Percentiles rank a stretch among this genome's conserved stretches.
Conservation (phyloP, 2,113 vertebrate species). For the Rhadina sibilatrix region DNA sequence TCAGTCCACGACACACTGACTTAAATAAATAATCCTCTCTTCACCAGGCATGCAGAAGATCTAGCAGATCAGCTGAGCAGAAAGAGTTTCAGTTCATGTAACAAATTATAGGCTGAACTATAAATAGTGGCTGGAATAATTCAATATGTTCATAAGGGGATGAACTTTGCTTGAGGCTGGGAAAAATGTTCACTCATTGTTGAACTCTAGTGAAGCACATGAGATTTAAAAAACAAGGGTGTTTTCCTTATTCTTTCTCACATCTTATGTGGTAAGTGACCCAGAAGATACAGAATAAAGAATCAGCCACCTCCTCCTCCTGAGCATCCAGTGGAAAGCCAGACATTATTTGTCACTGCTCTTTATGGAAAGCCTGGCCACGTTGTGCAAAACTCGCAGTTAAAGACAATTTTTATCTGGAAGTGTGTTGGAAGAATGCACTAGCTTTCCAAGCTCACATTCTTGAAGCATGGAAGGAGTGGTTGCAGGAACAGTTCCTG, state of each 20-base stretch:
- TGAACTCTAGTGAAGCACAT: background rate
- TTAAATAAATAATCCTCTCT: background rate
- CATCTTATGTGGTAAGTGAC: background rate
- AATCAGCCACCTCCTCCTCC: background rate
- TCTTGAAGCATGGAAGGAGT: background rate
- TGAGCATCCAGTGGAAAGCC: background rate
- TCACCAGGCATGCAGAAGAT: background rate
- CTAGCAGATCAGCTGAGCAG: background rate
- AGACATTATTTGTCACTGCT: background rate
- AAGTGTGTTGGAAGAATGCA: background rate
- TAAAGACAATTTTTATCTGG: background rate
- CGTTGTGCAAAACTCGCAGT: background rate
- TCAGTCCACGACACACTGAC: background rate
- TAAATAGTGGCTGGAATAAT: conserved; percentile 24
- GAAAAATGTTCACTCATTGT: background rate
- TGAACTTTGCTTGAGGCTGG: conserved; percentile 32
- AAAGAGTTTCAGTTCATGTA: conserved; percentile 10
- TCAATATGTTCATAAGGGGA: background rate
- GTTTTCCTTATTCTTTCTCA: background rate
- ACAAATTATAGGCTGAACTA: conserved; percentile 8
- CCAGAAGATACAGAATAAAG: background rate
- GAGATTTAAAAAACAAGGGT: background rate
- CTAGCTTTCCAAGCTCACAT: background rate
- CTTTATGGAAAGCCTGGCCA: background rate
- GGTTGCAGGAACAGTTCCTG: background rate